Percentiles rank a stretch among this genome's conserved stretches.
phyloP scores from a whole-genome alignment of 2,888 invertebrate species.

The Sclerodermus sp. region DNA sequence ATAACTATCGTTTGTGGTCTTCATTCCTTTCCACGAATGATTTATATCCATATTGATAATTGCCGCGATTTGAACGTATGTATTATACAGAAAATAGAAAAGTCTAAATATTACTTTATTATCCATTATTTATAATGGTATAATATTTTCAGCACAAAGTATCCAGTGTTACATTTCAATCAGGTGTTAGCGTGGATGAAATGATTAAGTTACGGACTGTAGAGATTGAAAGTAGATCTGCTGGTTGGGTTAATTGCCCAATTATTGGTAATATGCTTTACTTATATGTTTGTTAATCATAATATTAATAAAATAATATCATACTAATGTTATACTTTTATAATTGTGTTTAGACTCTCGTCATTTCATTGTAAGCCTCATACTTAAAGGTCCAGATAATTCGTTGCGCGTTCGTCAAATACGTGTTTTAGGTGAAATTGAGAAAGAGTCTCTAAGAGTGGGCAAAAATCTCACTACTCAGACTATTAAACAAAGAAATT shows the following conservation, averaged over 20 bases:
- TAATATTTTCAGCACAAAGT: slow-evolving; percentile 79
- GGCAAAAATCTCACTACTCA: slow-evolving; percentile 60
- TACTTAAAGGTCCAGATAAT: slow-evolving; percentile 89
- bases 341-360: slow-evolving; percentile 50
- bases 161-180: slow-evolving; percentile 79
- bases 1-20: slow-evolving; percentile 71
- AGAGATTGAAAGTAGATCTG: slow-evolving; percentile 83
- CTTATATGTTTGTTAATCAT: slow-evolving; percentile 4
- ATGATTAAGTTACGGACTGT: slow-evolving; percentile 76
- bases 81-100: slow-evolving; percentile 13
- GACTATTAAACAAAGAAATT: slow-evolving; percentile 80
- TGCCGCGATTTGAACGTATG: slow-evolving; percentile 85
- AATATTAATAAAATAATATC: no score
- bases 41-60: slow-evolving; percentile 93
- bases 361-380: slow-evolving; percentile 71
- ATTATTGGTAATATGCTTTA: slow-evolving; percentile 64
- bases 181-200: slow-evolving; percentile 81
- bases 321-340: background rate
- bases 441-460: slow-evolving; percentile 61
- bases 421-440: slow-evolving; percentile 67
- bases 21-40: slow-evolving; percentile 69
- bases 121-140: slow-evolving; percentile 3
- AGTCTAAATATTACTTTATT: background rate
- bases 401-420: slow-evolving; percentile 88
- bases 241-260: slow-evolving; percentile 90